Evolutionary conservation across 2,797 vertebrate species (phyloP).

Genomic region (Neoniphon sammara): DNA sequence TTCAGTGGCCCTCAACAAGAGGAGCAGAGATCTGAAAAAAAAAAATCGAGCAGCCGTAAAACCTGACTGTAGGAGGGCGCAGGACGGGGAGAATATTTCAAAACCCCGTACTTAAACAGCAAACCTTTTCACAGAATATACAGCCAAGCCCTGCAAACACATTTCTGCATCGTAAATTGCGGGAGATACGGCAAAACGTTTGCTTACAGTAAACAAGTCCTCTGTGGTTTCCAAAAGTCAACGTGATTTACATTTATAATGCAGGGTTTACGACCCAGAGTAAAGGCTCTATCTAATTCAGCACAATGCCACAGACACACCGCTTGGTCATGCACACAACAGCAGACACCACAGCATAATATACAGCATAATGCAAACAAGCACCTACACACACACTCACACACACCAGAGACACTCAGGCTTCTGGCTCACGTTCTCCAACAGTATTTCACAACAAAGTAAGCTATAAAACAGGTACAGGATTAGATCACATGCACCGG

Average conservation of each 20-base stretch:
- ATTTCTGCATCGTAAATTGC: constrained; percentile 39
- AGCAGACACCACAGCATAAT: not conserved
- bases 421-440: not conserved
- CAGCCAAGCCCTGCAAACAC: not conserved
- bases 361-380: not conserved
- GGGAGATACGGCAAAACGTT: constrained; percentile 27
- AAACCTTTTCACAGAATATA: constrained; percentile 12
- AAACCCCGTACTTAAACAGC: not conserved
- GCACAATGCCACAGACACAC: not conserved
- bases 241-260: constrained; percentile 50
- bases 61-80: not conserved
- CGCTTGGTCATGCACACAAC: not conserved
- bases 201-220: constrained; percentile 48
- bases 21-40: not conserved
- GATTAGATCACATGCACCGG: not conserved
- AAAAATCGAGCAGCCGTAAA: not conserved
- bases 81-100: constrained; percentile 12
- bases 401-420: not conserved
- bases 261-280: constrained; percentile 3
- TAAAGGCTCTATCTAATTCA: not conserved
- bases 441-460: constrained; percentile 1
- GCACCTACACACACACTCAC: not conserved
- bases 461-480: not conserved
- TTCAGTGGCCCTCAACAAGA: constrained; percentile 4
- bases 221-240: constrained; percentile 27